Percentiles rank a stretch among this genome's conserved stretches.
Evolutionary conservation across 2,888 invertebrate genomes (phyloP).

Genomic region (Leucania comma): DNA sequence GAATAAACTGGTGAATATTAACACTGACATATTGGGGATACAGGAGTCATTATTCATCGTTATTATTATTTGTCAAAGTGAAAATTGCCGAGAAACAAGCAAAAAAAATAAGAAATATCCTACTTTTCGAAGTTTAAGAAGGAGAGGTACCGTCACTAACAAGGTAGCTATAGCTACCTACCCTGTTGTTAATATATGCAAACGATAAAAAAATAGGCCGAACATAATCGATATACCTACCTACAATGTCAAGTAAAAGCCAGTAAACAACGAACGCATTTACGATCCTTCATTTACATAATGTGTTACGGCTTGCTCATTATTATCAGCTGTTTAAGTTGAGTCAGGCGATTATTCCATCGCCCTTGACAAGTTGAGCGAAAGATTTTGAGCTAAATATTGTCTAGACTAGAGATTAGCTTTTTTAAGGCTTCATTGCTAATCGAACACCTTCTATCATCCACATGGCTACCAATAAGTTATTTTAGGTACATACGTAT

Average conservation of each 20-base stretch:
- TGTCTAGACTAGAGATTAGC: slow-evolving; percentile 38
- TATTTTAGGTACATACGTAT: neutral
- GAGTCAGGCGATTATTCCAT: slow-evolving; percentile 31
- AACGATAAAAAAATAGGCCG: slow-evolving; percentile 36
- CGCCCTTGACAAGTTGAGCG: slow-evolving; percentile 1
- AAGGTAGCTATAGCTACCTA: neutral
- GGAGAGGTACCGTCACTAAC: neutral
- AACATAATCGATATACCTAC: slow-evolving; percentile 12
- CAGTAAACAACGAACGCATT: slow-evolving; percentile 25
- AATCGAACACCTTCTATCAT: neutral
- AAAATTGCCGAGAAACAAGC: neutral
- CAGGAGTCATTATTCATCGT: neutral
- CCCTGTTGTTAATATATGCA: neutral
- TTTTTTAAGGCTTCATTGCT: slow-evolving; percentile 8
- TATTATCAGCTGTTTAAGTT: slow-evolving; percentile 33
- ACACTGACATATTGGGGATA: neutral
- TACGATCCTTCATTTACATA: slow-evolving; percentile 42
- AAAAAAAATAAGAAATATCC: neutral
- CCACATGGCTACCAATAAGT: neutral
- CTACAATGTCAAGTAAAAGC: slow-evolving; percentile 24
- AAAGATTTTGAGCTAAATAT: slow-evolving; percentile 16
- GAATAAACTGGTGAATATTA: neutral
- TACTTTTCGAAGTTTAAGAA: too few relatives aligned
- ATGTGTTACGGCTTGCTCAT: slow-evolving; percentile 28
- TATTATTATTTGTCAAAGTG: too few relatives aligned